phyloP scores from a whole-genome alignment of 1,140 invertebrate species.

The Gryon sp. region DNA sequence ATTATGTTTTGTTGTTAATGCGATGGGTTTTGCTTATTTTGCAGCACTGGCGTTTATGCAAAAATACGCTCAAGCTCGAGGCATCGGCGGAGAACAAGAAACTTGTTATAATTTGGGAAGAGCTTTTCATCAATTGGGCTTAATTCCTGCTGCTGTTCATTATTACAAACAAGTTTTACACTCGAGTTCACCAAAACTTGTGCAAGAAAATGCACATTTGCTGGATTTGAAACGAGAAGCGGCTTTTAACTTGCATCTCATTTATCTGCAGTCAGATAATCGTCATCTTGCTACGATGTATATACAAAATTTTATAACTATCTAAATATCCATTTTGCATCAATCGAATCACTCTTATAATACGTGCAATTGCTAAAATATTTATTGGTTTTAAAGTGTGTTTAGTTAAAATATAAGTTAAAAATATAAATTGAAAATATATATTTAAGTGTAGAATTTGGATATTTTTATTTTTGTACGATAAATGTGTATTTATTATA shows the following conservation, averaged over 20 bases:
- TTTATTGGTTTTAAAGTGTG: too few species aligned
- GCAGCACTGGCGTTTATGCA: conserved; percentile 85
- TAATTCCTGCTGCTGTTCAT: conserved; percentile 88
- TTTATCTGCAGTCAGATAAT: conserved; percentile 88
- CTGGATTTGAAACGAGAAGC: conserved; percentile 88
- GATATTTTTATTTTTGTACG: too few species aligned
- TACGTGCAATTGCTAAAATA: too few species aligned
- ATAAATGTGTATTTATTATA: too few species aligned
- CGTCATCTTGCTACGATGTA: conserved; percentile 86
- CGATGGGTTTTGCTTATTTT: too few species aligned
- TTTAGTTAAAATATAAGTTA: too few species aligned
- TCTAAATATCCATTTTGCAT: too few species aligned
- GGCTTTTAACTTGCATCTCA: conserved; percentile 91
- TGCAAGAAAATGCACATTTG: conserved; percentile 80
- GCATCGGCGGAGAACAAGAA: conserved; percentile 88
- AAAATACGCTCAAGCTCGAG: conserved; percentile 88
- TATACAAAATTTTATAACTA: conserved; percentile 85
- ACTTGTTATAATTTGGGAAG: conserved; percentile 93
- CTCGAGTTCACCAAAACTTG: conserved; percentile 78
- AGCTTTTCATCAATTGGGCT: conserved; percentile 92
- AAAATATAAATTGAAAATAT: too few species aligned
- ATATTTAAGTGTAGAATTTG: too few species aligned
- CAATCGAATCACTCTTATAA: too few species aligned
- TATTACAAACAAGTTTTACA: conserved; percentile 92
- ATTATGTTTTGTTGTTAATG: conserved; percentile 3